phyloP scores from a whole-genome alignment of 2,888 invertebrate species.

The Tryphoninae sp. region DNA sequence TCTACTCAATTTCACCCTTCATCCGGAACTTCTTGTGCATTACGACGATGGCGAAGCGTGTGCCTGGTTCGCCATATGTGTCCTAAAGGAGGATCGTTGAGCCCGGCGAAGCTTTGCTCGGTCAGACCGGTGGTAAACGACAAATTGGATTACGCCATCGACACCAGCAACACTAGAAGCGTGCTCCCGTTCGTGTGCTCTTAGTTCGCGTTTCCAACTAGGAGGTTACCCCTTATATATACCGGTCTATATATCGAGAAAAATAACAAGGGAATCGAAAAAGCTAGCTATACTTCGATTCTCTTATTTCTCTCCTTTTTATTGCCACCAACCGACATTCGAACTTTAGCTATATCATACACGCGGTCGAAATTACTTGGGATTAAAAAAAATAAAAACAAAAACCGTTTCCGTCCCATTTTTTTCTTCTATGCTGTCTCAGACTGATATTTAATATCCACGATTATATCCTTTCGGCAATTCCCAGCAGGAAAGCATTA shows the following conservation, averaged over 20 bases:
- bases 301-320: slow-evolving; percentile 52
- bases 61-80: slow-evolving; percentile 40
- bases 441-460: slow-evolving; percentile 56
- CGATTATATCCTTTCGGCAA: slow-evolving; percentile 46
- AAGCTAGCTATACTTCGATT: slow-evolving; percentile 47
- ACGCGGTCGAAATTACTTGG: slow-evolving; percentile 36
- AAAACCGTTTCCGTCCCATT: background rate
- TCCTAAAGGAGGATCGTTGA: slow-evolving; percentile 29
- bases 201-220: slow-evolving; percentile 36
- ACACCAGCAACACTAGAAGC: slow-evolving; percentile 61
- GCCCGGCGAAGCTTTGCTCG: slow-evolving; percentile 59
- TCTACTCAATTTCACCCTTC: slow-evolving; percentile 56
- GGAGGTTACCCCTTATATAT: slow-evolving; percentile 16
- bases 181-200: slow-evolving; percentile 35
- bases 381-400: slow-evolving; percentile 10
- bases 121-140: slow-evolving; percentile 66
- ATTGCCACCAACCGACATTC: slow-evolving; percentile 43
- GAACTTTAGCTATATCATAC: slow-evolving; percentile 30
- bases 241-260: slow-evolving; percentile 25
- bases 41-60: slow-evolving; percentile 28
- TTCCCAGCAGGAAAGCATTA: slow-evolving; percentile 43
- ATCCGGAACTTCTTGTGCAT: slow-evolving; percentile 18
- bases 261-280: slow-evolving; percentile 58
- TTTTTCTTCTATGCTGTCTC: slow-evolving; percentile 2
- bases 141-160: slow-evolving; percentile 74